Percentiles rank a stretch among this genome's conserved stretches.
These are phyloP conservation scores for Lepeophtheirus nordmannii DNA, from an alignment of 2,888 invertebrate genomes.

Conservation along the genomic window DNA sequence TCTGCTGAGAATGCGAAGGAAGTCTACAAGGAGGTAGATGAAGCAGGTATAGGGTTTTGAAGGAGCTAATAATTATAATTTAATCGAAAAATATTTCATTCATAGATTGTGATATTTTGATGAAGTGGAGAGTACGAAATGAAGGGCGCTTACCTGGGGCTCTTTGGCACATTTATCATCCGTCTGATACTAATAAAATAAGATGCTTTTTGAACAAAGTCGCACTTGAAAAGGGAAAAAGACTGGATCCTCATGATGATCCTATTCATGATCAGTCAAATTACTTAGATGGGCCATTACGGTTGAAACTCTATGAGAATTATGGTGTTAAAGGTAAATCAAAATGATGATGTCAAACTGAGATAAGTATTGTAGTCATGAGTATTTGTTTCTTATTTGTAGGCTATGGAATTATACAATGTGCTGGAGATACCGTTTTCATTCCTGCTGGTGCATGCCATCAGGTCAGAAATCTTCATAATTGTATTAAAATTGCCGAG, in stretches of 20 bases:
- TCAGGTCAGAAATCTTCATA: constrained; percentile 88
- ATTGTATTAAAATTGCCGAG: constrained; percentile 94
- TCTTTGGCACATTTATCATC: constrained; percentile 94
- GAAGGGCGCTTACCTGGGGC: constrained; percentile 73
- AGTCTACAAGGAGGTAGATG: constrained; percentile 21
- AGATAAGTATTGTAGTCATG: background rate
- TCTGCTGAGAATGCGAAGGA: constrained; percentile 49
- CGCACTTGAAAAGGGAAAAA: constrained; percentile 56
- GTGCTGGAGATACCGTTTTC: constrained; percentile 89
- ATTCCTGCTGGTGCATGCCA: constrained; percentile 98
- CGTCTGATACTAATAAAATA: constrained; percentile 86
- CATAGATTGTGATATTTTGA: constrained; percentile 74
- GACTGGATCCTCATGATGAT: constrained; percentile 75
- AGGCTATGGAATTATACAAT: constrained; percentile 83
- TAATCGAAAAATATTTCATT: background rate
- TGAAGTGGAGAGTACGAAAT: constrained; percentile 61
- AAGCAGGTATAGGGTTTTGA: background rate
- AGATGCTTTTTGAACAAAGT: constrained; percentile 69
- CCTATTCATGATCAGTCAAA: constrained; percentile 94
- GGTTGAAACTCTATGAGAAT: constrained; percentile 72
- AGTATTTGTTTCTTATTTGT: background rate
- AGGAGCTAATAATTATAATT: background rate
- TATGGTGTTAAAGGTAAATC: constrained; percentile 63
- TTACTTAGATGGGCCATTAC: constrained; percentile 73
- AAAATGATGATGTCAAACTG: background rate